phyloP scores from a whole-genome alignment of 2,888 invertebrate genomes.

The Hermaeophaga mercurialis region DNA sequence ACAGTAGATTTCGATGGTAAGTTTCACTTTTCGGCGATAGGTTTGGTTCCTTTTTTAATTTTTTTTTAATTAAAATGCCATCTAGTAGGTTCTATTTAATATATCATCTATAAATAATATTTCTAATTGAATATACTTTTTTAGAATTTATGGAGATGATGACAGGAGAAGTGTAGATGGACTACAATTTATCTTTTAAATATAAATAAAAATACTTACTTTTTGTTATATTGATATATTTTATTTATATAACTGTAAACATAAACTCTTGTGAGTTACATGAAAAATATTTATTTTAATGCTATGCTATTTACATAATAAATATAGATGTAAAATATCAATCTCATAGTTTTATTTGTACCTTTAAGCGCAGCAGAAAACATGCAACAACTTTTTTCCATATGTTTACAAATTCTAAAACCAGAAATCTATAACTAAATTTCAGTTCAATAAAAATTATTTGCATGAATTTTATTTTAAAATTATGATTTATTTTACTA shows the following conservation, averaged over 20 bases:
- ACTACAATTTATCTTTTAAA: conserved; percentile 26
- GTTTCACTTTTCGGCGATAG: not conserved
- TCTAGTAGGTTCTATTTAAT: not conserved
- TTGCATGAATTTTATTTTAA: no score
- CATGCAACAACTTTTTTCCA: conserved; percentile 11
- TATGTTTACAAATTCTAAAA: no score
- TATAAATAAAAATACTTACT: conserved; percentile 34
- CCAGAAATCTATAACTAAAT: no score
- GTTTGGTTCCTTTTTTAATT: not conserved
- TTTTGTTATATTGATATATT: conserved; percentile 39
- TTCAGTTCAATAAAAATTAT: no score
- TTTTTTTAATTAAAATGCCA: no score
- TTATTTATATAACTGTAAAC: conserved; percentile 35
- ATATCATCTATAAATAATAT: not conserved
- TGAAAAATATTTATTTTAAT: conserved; percentile 42
- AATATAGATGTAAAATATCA: conserved; percentile 36
- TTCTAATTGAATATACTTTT: conserved; percentile 60
- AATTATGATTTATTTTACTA: no score
- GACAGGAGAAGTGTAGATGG: conserved; percentile 74
- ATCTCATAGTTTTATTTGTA: conserved; percentile 30
- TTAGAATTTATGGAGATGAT: conserved; percentile 96
- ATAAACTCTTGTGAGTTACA: conserved; percentile 34
- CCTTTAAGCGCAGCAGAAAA: conserved; percentile 30
- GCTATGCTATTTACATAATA: conserved; percentile 40
- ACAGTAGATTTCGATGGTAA: conserved; percentile 98